Evolutionary conservation across 2,888 invertebrate species (phyloP).

Genomic region (Panzeria rudis): DNA sequence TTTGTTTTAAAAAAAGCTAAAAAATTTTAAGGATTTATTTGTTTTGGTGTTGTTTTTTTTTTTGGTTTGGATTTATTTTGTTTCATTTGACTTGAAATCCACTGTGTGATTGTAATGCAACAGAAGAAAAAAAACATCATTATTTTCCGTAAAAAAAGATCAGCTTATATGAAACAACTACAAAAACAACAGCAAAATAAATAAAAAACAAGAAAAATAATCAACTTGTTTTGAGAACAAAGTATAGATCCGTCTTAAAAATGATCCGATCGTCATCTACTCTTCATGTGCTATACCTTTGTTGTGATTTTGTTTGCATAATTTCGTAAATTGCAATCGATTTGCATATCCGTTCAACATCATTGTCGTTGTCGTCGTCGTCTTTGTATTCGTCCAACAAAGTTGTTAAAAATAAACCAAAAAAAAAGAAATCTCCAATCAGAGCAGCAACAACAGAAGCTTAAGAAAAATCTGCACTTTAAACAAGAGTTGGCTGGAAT

Average conservation of each 20-base stretch:
- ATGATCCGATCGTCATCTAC: conserved; percentile 68
- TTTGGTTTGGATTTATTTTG: conserved; percentile 31
- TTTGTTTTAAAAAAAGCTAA: conserved; percentile 28
- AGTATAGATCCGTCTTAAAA: conserved; percentile 62
- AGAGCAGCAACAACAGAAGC: conserved; percentile 46
- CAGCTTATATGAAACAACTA: conserved; percentile 12
- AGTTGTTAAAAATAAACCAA: conserved; percentile 50
- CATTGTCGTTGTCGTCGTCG: conserved; percentile 27
- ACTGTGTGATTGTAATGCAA: conserved; percentile 63
- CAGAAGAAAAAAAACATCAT: conserved; percentile 65
- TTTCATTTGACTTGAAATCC: conserved; percentile 58
- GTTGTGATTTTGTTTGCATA: conserved; percentile 72
- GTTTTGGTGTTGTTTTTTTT: conserved; percentile 25
- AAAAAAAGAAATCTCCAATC: conserved; percentile 42
- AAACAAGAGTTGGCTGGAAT: conserved; percentile 53
- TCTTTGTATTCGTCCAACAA: conserved; percentile 42
- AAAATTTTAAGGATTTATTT: conserved; percentile 66
- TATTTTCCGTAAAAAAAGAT: conserved; percentile 45
- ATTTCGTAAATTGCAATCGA: conserved; percentile 75
- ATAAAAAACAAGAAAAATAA: background rate
- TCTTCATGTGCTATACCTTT: conserved; percentile 59
- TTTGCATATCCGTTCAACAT: conserved; percentile 74
- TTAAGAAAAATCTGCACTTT: conserved; percentile 59
- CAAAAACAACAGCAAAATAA: conserved; percentile 10
- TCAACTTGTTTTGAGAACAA: conserved; percentile 29